A percentile compares a stretch with the other conserved stretches of the same genome.
Conservation (phyloP, 2,797 vertebrate species). For the Myotis daubentonii region DNA sequence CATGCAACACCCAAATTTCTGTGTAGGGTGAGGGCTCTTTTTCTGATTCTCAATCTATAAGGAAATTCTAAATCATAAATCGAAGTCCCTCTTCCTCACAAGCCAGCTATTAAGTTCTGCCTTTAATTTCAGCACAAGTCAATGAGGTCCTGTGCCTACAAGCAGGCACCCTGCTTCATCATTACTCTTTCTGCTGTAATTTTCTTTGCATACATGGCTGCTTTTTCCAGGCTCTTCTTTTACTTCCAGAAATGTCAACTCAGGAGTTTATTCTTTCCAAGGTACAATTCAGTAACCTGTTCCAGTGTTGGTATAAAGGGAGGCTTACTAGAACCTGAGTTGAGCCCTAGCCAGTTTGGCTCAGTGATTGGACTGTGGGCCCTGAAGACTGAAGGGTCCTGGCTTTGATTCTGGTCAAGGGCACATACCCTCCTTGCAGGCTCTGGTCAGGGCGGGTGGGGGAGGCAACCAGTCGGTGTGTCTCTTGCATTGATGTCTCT, state of each 20-base stretch:
- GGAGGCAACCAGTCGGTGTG: too few species aligned
- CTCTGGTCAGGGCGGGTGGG: too few species aligned
- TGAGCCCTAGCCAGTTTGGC: background rate
- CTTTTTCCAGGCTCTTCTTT: constrained; percentile 42
- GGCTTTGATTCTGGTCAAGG: too few species aligned
- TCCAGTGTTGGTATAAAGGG: constrained; percentile 7
- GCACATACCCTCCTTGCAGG: too few species aligned
- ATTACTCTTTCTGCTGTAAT: background rate
- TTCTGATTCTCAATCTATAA: constrained; percentile 17
- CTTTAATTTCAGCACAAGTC: constrained; percentile 26
- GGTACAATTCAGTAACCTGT: background rate
- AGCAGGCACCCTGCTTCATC: background rate
- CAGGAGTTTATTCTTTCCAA: constrained; percentile 46
- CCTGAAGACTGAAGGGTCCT: too few species aligned
- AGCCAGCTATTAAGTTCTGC: constrained; percentile 16
- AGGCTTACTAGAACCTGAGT: constrained; percentile 4
- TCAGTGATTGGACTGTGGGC: too few species aligned
- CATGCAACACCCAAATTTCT: background rate
- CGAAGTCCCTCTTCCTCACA: constrained; percentile 42
- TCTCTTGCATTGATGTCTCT: too few species aligned
- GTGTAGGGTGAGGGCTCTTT: background rate
- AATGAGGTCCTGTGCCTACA: background rate
- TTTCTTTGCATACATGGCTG: constrained; percentile 39
- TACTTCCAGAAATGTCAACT: constrained; percentile 37
- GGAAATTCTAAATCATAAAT: constrained; percentile 29